Conservation (phyloP, 1,140 invertebrate genomes). For the Hylyphantes graminicola region DNA sequence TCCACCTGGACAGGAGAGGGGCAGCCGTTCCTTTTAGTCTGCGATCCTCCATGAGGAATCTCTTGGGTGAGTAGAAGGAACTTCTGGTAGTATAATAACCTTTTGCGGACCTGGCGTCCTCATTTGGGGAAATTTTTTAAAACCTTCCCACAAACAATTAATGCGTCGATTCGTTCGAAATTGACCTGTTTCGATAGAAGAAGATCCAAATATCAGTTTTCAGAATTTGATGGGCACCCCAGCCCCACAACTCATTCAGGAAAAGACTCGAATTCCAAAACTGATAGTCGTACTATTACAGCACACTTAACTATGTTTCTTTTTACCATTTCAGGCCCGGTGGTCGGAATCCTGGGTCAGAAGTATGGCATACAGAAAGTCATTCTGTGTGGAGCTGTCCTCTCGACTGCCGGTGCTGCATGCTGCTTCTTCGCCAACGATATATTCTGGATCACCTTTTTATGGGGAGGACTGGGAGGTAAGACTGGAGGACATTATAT, state of each 20-base stretch:
- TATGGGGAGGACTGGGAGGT: slow-evolving; percentile 48
- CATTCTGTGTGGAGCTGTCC: slow-evolving; percentile 11
- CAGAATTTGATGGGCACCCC: no score
- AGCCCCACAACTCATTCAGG: no score
- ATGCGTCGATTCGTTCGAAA: no score
- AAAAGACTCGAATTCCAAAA: no score
- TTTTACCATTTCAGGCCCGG: slow-evolving; percentile 32
- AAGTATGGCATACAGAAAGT: slow-evolving; percentile 36
- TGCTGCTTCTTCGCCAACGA: slow-evolving; percentile 28
- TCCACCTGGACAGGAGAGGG: neutral
- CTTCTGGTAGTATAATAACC: no score
- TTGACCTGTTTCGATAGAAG: no score
- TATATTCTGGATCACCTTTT: slow-evolving; percentile 41
- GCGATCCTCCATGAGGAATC: slow-evolving; percentile 20
- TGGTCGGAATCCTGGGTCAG: slow-evolving; percentile 50
- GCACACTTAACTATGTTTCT: neutral
- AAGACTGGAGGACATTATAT: slow-evolving; percentile 1
- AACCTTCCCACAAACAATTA: no score
- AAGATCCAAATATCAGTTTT: no score
- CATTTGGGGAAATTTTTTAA: no score
- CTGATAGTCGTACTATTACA: no score
- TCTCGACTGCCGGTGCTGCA: neutral
- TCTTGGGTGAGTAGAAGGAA: slow-evolving; percentile 23
- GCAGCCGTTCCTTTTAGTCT: slow-evolving; percentile 23
- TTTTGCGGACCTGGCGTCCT: no score